Evolutionary conservation across 2,113 vertebrate genomes (phyloP).

Genomic region (Jacana jacana): DNA sequence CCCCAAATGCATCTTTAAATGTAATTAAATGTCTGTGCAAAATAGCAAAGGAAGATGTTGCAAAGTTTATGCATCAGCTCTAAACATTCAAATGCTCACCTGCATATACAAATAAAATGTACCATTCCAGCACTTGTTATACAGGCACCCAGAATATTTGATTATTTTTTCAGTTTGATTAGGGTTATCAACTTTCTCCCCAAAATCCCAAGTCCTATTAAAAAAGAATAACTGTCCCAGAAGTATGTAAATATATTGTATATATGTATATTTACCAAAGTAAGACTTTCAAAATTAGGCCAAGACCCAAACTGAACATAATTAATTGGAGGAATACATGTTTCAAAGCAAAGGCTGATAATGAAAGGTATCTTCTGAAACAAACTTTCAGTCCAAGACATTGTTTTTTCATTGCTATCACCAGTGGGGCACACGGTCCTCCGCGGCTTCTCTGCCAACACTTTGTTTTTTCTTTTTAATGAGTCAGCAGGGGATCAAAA

Average conservation of each 20-base stretch:
- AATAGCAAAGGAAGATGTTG: background rate
- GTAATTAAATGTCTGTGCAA: background rate
- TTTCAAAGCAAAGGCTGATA: slow-evolving; percentile 26
- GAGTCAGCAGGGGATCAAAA: slow-evolving; percentile 50
- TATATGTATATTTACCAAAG: background rate
- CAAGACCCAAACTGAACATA: background rate
- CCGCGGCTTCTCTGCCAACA: slow-evolving; percentile 12
- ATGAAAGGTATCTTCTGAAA: slow-evolving; percentile 48
- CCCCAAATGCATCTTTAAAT: slow-evolving; percentile 9
- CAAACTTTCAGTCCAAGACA: slow-evolving; percentile 35
- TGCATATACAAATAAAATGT: background rate
- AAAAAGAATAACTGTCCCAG: background rate
- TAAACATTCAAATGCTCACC: slow-evolving; percentile 22
- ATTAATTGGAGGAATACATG: background rate
- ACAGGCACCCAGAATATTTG: background rate
- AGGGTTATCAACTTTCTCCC: background rate
- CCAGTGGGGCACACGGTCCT: slow-evolving; percentile 23
- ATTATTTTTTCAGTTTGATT: slow-evolving; percentile 1
- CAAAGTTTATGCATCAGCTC: background rate
- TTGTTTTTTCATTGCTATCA: slow-evolving; percentile 59
- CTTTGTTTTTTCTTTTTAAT: background rate
- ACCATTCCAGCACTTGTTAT: background rate
- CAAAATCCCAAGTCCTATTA: background rate
- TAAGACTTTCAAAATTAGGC: background rate
- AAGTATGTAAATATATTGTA: background rate